These are phyloP conservation scores for Latrodectus hesperus DNA, from an alignment of 2,888 invertebrate genomes.

Conservation along the genomic window DNA sequence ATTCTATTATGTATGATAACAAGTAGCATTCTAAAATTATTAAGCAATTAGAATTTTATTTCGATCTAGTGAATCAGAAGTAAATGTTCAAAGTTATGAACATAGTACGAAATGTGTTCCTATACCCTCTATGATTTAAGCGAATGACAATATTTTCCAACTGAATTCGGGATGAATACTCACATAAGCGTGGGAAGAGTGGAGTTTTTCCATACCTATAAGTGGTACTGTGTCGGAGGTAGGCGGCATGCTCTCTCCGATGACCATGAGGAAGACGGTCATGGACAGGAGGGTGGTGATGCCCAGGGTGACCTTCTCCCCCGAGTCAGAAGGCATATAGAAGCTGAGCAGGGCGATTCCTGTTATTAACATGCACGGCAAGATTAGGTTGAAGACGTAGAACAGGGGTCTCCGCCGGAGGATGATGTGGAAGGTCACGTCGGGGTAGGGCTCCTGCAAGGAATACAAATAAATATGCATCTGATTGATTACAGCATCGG, in stretches of 20 bases:
- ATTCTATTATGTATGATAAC: too few species aligned
- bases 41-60: too few species aligned
- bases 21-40: too few species aligned
- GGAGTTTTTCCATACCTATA: conserved; percentile 81
- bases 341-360: conserved; percentile 89
- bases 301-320: conserved; percentile 89
- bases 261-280: conserved; percentile 92
- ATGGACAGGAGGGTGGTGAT: conserved; percentile 90
- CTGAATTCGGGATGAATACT: neutral
- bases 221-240: conserved; percentile 88
- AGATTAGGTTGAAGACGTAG: conserved; percentile 88
- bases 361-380: conserved; percentile 89
- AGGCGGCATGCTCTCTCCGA: conserved; percentile 88
- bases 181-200: neutral
- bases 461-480: too few species aligned
- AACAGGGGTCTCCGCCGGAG: conserved; percentile 86
- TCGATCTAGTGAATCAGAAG: too few species aligned
- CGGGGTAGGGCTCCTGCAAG: conserved; percentile 81
- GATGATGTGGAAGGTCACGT: conserved; percentile 87
- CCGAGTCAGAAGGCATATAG: conserved; percentile 90
- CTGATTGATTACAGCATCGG: too few species aligned
- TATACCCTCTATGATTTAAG: too few species aligned
- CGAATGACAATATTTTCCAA: too few species aligned
- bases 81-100: too few species aligned
- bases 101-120: too few species aligned